Percentiles rank a stretch among this genome's conserved stretches.
phyloP scores from a whole-genome alignment of 2,888 invertebrate species.

The Polydrusus pterygomalis region DNA sequence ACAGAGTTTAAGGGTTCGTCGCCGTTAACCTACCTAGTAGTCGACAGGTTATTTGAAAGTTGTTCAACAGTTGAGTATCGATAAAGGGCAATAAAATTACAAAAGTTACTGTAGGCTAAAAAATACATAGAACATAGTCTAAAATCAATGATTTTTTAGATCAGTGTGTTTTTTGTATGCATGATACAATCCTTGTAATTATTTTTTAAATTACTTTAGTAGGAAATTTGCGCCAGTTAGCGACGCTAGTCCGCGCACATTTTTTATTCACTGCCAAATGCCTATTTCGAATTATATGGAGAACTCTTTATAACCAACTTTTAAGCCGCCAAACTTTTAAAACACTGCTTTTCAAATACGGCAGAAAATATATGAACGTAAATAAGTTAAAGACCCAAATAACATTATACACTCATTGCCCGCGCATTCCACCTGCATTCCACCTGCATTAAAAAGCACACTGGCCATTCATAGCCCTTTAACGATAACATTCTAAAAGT shows the following conservation, averaged over 20 bases:
- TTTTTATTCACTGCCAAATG: constrained; percentile 64
- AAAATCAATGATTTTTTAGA: constrained; percentile 58
- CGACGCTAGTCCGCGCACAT: constrained; percentile 62
- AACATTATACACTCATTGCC: background rate
- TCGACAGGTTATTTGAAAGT: constrained; percentile 42
- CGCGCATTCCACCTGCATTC: background rate
- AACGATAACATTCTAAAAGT: constrained; percentile 1
- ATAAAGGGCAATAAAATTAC: constrained; percentile 67
- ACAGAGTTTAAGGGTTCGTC: constrained; percentile 45
- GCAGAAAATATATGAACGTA: background rate
- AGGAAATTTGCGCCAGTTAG: constrained; percentile 59
- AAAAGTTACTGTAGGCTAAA: constrained; percentile 63
- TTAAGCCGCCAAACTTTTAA: constrained; percentile 20
- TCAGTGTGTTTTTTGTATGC: constrained; percentile 56
- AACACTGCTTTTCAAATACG: background rate
- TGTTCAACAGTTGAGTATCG: constrained; percentile 57
- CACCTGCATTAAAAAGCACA: background rate
- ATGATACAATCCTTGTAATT: constrained; percentile 52
- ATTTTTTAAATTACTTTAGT: constrained; percentile 55
- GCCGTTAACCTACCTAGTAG: constrained; percentile 43
- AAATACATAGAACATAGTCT: constrained; percentile 62
- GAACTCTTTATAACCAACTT: constrained; percentile 36
- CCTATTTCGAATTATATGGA: constrained; percentile 46
- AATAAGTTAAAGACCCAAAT: no score
- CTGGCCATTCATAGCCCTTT: background rate